Evolutionary conservation across 2,888 invertebrate species (phyloP).

Genomic region (Euzetes globulus): DNA sequence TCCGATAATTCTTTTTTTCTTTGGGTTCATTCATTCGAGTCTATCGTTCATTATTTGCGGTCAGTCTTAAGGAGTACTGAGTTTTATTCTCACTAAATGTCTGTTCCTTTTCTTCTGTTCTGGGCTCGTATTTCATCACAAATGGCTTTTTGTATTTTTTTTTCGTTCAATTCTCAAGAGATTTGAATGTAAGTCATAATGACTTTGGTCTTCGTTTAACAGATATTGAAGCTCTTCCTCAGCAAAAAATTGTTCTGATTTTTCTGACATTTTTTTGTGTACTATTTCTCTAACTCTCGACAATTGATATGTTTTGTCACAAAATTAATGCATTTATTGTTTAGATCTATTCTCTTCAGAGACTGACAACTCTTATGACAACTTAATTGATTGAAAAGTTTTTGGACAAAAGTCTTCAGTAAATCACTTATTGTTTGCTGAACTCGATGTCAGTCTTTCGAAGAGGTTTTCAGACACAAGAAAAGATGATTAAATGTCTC

Average conservation of each 20-base stretch:
- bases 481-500: too few relatives aligned
- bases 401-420: not conserved
- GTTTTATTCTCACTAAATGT: not conserved
- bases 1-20: not conserved
- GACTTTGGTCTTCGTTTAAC: not conserved
- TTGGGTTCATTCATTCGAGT: not conserved
- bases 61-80: not conserved
- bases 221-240: not conserved
- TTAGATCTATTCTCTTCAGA: not conserved
- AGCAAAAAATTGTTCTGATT: not conserved
- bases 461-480: too few relatives aligned
- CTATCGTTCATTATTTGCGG: not conserved
- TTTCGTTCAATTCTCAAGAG: not conserved
- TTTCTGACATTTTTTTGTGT: not conserved
- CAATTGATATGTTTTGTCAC: not conserved
- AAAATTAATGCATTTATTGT: not conserved
- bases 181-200: conserved; percentile 14
- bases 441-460: too few relatives aligned
- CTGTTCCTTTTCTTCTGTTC: not conserved
- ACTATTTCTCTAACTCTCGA: not conserved
- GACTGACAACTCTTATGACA: not conserved
- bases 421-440: too few relatives aligned
- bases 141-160: not conserved
- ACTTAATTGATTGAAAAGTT: not conserved
- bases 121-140: conserved; percentile 15